Base-by-base conservation (phyloP, 1,140 invertebrate species). In the Papilio machaon region DNA sequence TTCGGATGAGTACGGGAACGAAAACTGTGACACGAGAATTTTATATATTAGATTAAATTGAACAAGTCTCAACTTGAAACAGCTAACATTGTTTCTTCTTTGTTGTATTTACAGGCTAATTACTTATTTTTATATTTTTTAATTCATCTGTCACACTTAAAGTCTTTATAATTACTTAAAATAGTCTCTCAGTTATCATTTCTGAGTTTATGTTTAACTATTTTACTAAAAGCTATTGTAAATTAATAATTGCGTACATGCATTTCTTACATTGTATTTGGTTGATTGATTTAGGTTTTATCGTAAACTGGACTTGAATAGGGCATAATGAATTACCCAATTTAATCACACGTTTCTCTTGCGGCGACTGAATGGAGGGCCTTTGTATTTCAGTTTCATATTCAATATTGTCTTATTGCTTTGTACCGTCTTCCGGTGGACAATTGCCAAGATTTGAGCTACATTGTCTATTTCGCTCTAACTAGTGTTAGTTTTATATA, bases 371-470 rank as follows among this genome's bases (percentile, higher is more conserved):
- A 93, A 92, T 93, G 90, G 88, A 86, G 81, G 83, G 75, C 88
- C 88, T 91, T 92, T 91, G 91, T 92, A 91, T 92, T 92, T 92
- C 85, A 89, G 90, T 89, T 89, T 85, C 90, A 87, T 82, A 84
- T 85, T 88, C 85, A 82, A 81, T 84, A 77, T 88, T 79, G 82
- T 91, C 91, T 89, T 92, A 90, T 92, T 94, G 88, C 87, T 88
- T 87, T 88, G 90, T 88, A 80, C 85, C 86, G 89, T 86, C 87
- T 93, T 93, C 92, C 92, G 88, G 92, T 94, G 92, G 92, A 94
- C 92, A 91, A 91, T 91, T 94, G 92, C 92, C 92, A 94, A 94
- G 91, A 91, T 85, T 86, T 86, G 88, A 89, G 85, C 83, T 88
- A 87, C 74, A 84, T 89, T 73, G 43, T 80, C 77, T 67, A 17